Percentiles rank a stretch among this genome's conserved stretches.
Evolutionary conservation across 1,140 invertebrate species (phyloP).

Genomic region (Drosophila santomea): DNA sequence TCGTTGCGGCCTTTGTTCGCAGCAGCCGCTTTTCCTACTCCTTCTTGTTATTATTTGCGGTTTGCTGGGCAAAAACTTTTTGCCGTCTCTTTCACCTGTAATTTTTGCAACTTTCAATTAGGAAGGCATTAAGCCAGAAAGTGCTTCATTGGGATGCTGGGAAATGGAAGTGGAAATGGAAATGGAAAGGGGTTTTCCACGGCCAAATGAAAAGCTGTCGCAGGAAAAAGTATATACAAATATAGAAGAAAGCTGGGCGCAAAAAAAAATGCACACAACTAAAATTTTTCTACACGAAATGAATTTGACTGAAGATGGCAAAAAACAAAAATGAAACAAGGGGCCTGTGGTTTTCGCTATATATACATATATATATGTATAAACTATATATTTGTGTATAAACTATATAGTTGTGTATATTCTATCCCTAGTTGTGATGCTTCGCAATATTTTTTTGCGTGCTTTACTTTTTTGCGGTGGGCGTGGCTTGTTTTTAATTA

Average conservation of each 20-base stretch:
- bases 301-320: slow-evolving; percentile 40
- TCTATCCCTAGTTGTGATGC: slow-evolving; percentile 23
- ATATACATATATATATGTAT: slow-evolving; percentile 4
- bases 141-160: slow-evolving; percentile 59
- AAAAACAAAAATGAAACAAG: background rate
- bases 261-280: slow-evolving; percentile 18
- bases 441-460: slow-evolving; percentile 1
- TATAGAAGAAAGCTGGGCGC: slow-evolving; percentile 20
- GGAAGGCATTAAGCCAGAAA: slow-evolving; percentile 82
- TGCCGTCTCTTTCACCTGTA: slow-evolving; percentile 56
- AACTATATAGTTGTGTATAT: slow-evolving; percentile 1
- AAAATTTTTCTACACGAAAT: slow-evolving; percentile 39
- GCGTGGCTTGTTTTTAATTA: slow-evolving; percentile 40
- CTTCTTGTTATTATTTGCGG: slow-evolving; percentile 73
- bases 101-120: slow-evolving; percentile 83
- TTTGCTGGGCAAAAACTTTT: slow-evolving; percentile 57
- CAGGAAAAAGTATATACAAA: slow-evolving; percentile 20
- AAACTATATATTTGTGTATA: background rate
- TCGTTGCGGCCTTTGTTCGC: slow-evolving; percentile 49
- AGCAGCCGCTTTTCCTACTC: slow-evolving; percentile 25
- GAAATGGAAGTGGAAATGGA: slow-evolving; percentile 1
- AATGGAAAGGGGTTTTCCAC: slow-evolving; percentile 14
- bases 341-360: slow-evolving; percentile 27
- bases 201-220: slow-evolving; percentile 56
- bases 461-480: slow-evolving; percentile 27